These are phyloP conservation scores for Hylia prasina DNA, from an alignment of 2,113 vertebrate species.

Conservation along the genomic window DNA sequence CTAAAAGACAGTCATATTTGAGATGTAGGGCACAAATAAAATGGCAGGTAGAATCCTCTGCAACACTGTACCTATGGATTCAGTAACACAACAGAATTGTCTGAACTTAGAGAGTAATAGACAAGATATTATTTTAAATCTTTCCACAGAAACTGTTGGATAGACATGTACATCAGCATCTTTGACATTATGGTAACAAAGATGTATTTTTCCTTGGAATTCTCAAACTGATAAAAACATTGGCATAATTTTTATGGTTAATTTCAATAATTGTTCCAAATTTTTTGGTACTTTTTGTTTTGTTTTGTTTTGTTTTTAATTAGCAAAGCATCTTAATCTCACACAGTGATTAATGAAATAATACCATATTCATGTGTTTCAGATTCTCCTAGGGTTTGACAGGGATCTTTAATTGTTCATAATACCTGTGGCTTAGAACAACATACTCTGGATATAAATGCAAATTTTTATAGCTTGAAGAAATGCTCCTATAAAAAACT, in stretches of 20 bases:
- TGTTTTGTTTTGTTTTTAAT: background rate
- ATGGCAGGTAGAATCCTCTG: background rate
- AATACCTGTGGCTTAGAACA: background rate
- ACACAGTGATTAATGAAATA: background rate
- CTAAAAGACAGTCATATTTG: background rate
- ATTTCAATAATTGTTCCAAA: background rate
- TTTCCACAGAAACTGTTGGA: background rate
- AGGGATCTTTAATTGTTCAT: background rate
- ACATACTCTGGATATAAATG: background rate
- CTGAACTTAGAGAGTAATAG: background rate
- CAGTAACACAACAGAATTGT: background rate
- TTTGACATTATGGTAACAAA: background rate
- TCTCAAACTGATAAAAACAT: background rate
- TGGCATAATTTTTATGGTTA: background rate
- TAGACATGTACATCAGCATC: background rate
- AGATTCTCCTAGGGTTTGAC: background rate
- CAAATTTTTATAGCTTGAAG: background rate
- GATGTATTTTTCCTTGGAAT: background rate
- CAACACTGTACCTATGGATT: background rate
- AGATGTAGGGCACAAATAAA: background rate
- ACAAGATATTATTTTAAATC: background rate
- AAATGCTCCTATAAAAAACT: slow-evolving; percentile 6
- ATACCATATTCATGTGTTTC: background rate
- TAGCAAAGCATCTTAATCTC: background rate
- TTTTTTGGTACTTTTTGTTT: background rate